Evolutionary conservation across 92 coral and sea anemone genomes (phyloP).

Genomic region (Plumapathes pennacea): DNA sequence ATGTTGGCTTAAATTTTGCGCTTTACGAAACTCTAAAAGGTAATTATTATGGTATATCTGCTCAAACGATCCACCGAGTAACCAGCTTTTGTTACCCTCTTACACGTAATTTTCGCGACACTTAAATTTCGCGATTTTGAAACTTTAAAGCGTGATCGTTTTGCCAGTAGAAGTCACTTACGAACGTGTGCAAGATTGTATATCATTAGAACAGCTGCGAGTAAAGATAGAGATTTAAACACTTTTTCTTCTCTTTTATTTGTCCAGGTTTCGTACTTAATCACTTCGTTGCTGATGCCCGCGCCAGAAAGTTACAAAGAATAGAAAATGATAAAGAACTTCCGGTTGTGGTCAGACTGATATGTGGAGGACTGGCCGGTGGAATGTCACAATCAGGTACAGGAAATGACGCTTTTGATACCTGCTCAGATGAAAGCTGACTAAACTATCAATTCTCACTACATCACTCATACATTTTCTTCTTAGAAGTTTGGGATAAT

Average conservation of each 20-base stretch:
- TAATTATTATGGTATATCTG: background rate
- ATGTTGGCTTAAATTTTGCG: slow-evolving; percentile 83
- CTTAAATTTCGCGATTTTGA: no score
- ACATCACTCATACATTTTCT: no score
- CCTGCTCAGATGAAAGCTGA: no score
- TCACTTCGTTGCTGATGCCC: slow-evolving; percentile 40
- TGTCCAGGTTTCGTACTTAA: slow-evolving; percentile 61
- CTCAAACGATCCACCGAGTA: background rate
- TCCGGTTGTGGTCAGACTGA: slow-evolving; percentile 59
- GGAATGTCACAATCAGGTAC: slow-evolving; percentile 79
- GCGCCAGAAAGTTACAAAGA: slow-evolving; percentile 57
- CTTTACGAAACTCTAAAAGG: slow-evolving; percentile 90
- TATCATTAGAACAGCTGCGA: no score
- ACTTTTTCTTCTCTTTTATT: no score
- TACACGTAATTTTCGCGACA: background rate
- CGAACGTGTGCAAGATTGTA: no score
- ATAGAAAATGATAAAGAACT: slow-evolving; percentile 66
- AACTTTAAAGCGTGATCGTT: no score
- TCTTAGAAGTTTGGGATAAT: no score
- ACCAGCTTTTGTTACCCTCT: background rate
- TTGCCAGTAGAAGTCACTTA: no score
- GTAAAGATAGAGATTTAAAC: no score
- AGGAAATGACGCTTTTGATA: no score
- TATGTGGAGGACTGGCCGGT: slow-evolving; percentile 81
- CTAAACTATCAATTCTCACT: no score